Conservation (phyloP, 2,113 vertebrate species). For the Paralichthys olivaceus region DNA sequence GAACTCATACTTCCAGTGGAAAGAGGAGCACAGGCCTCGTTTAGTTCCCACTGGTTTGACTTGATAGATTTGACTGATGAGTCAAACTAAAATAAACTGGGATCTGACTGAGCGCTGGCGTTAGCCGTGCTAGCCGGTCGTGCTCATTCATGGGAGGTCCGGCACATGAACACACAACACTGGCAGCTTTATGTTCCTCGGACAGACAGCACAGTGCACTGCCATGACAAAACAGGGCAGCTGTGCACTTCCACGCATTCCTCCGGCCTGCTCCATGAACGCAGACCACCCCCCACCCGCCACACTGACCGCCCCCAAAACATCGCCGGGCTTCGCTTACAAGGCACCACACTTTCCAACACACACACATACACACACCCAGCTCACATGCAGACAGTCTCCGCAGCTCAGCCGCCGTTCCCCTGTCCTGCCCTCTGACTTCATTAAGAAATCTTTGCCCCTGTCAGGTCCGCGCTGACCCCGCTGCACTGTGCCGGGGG, state of each 20-base stretch:
- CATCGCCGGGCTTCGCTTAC: constrained; percentile 55
- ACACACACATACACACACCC: constrained; percentile 4
- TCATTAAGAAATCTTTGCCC: constrained; percentile 75
- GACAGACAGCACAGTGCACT: constrained; percentile 68
- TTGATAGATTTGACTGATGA: constrained; percentile 1
- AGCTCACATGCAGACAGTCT: constrained; percentile 33
- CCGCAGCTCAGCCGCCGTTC: constrained; percentile 32
- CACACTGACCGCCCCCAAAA: constrained; percentile 39
- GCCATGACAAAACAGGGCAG: constrained; percentile 79
- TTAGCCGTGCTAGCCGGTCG: constrained; percentile 10
- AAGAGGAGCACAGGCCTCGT: background rate
- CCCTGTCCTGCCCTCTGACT: constrained; percentile 24
- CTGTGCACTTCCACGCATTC: constrained; percentile 80
- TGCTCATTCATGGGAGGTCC: constrained; percentile 66
- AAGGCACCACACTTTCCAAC: constrained; percentile 47
- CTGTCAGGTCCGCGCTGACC: constrained; percentile 58
- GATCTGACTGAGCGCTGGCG: constrained; percentile 12
- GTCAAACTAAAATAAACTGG: constrained; percentile 38
- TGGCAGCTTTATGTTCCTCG: constrained; percentile 72
- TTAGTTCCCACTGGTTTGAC: background rate
- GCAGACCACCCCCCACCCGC: constrained; percentile 29
- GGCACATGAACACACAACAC: constrained; percentile 65
- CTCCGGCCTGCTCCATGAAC: constrained; percentile 64
- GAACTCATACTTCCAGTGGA: background rate
- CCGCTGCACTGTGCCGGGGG: constrained; percentile 19